Percentiles rank a stretch among this genome's conserved stretches.
Conservation (phyloP, 2,113 vertebrate genomes). For the Engystomops pustulosus region DNA sequence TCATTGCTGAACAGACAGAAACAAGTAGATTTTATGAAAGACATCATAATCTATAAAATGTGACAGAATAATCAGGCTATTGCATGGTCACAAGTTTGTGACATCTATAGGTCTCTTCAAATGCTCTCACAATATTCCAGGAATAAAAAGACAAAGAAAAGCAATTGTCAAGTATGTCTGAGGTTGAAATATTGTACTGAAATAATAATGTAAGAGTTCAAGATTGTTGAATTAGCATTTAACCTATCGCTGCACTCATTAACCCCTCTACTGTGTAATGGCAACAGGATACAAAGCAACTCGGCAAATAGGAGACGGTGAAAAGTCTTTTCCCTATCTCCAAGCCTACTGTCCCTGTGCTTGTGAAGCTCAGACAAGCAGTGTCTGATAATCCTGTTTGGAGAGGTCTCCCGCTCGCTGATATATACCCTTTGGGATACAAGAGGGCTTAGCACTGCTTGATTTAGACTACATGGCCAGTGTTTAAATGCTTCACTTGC, state of each 20-base stretch:
- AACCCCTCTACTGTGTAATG: slow-evolving; percentile 6
- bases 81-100: neutral
- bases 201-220: slow-evolving; percentile 1
- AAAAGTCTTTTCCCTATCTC: slow-evolving; percentile 11
- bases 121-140: neutral
- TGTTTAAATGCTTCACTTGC: slow-evolving; percentile 60
- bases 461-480: slow-evolving; percentile 61
- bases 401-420: slow-evolving; percentile 57
- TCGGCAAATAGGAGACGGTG: neutral
- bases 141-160: neutral
- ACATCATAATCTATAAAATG: neutral
- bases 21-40: neutral
- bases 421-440: slow-evolving; percentile 60
- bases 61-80: neutral
- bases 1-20: too few species aligned
- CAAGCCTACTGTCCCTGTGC: slow-evolving; percentile 39
- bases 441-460: slow-evolving; percentile 61
- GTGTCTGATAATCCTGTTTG: slow-evolving; percentile 58
- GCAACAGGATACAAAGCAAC: slow-evolving; percentile 5
- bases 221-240: slow-evolving; percentile 23
- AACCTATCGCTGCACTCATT: slow-evolving; percentile 24
- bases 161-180: neutral
- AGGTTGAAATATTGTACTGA: neutral
- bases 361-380: slow-evolving; percentile 54
- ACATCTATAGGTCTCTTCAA: neutral